phyloP scores from a whole-genome alignment of 2,113 vertebrate species.

The Smithornis capensis region DNA sequence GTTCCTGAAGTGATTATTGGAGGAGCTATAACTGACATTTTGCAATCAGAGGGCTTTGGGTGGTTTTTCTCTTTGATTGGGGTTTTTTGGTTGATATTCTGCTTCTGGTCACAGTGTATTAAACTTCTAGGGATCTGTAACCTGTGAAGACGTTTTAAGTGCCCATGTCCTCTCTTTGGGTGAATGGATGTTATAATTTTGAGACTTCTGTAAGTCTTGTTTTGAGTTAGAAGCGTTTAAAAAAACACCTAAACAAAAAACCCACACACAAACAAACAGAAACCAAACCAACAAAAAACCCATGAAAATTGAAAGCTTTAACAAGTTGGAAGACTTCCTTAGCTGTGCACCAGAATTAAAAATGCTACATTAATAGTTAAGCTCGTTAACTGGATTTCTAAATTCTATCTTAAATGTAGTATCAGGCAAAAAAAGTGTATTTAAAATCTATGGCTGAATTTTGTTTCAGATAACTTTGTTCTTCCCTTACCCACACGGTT shows the following conservation, averaged over 20 bases:
- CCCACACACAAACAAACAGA: neutral
- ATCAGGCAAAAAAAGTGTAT: neutral
- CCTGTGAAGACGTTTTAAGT: neutral
- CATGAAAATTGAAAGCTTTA: neutral
- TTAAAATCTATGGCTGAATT: neutral
- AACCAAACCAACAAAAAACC: neutral
- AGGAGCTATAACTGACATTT: neutral
- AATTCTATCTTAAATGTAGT: neutral
- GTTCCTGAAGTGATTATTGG: neutral
- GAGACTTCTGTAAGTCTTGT: neutral
- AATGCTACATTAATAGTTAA: neutral
- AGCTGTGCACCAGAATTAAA: neutral
- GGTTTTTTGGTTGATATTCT: neutral
- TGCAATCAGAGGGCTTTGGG: neutral
- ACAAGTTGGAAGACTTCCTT: neutral
- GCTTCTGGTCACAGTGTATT: neutral
- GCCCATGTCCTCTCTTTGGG: rapidly evolving
- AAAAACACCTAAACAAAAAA: neutral
- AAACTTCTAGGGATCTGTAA: neutral
- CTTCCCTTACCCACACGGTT: neutral
- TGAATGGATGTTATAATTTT: neutral
- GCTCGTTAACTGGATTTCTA: neutral
- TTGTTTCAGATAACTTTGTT: neutral
- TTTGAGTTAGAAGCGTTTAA: neutral
- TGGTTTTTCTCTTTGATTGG: neutral